Evolutionary conservation across 2,888 invertebrate genomes (phyloP), one percentile per base, ranked within the genome.

Genomic region (Temnothorax ravouxi): DNA sequence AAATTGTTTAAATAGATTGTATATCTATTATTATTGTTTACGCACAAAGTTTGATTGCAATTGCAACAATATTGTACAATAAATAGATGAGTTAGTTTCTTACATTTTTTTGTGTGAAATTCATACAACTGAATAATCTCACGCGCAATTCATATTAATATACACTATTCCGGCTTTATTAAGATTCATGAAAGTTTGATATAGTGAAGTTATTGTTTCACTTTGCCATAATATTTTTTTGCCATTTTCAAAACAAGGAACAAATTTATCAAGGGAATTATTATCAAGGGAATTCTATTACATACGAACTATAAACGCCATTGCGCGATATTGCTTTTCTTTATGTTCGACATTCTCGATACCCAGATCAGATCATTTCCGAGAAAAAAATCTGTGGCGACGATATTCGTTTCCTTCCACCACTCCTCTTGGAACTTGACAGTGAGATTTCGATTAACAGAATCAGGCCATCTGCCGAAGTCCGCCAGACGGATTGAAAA

Each of bases 321-420:
- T 41, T 89, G 89, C 11, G 89, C 89, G 38, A 92, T 93, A 50
- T 92, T 92, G 88, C 93, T 92, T 84, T 93, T 93, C 74, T 91
- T 91, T 34, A 93, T 91, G 88, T 96, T 96, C 15, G 95, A 94
- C 72, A 94, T 93, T 75, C 96, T 94, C 69, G 95, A 95, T 62
- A 95, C 94, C 79, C 95, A 95, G 77, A 96, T 94, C 2, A 96
- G 91, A 90, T 96, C 95, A 82, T 95, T 96, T 13, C 95, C 95
- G 15, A 95, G 92, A 87, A 95, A 95, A 88, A 95, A 96, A 89
- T 96, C 96, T 4, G 95, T 95, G 0, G 96, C 95, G 1, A 96
- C 94, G 50, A 96, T 94, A 88, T 95, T 96, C 3, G 95, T 94
- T 71, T 94, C 91, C 38, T 94, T 91, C 94, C 95, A 95, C 94